Base-by-base conservation (phyloP, 2,797 vertebrate genomes). In the Argyrosomus regius region DNA sequence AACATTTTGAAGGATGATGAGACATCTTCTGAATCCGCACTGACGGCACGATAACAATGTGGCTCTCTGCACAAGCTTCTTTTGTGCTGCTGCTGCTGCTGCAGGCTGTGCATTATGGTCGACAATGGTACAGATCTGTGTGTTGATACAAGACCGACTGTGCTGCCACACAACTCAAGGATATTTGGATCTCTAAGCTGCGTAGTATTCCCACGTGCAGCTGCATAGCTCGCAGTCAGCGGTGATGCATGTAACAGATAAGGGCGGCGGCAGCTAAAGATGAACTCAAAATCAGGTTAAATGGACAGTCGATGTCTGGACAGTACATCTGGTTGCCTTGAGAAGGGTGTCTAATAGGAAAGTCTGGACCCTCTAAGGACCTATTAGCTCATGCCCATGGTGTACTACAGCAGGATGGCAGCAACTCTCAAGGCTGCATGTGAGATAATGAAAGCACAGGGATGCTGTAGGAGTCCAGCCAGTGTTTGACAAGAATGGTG, bases 371-470 rank as follows among this genome's bases (percentile, higher is more conserved):
- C 93, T 93, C 92, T 80, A 24, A 89, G 88, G 92, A 72, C 91
- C 87, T 81, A 86, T 92, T 93, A 94, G 86, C 84, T 76, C 65
- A 73, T 77, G 80, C 28, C 79, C 52, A 35, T 53, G 39, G 54
- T 71, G 67, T 53, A 49, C 41, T 86, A 53, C 50, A 71, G 74
- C 54, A 57, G 57, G 54, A 87, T 48, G 72, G 81, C 80, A 82
- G 80, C 65, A 75, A 50, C 75, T 85, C 79, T 84, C 66, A 86
- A 28, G 81, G 81, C 79, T 84, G 39, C 77, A 71, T 62, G 57
- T 22, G 70, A 90, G 82, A 81, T 94, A 89, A 93, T 88, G 76
- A 93, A 93, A 87, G 88, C 85, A 57, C 77, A 20, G 87, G 89
- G 85, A 90, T 50, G 61, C 45, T 72, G 65, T 5, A 5, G 39